Percentiles rank a stretch among this genome's conserved stretches.
These are phyloP conservation scores for Platysteira castanea DNA, from an alignment of 2,113 vertebrate genomes.

Conservation along the genomic window DNA sequence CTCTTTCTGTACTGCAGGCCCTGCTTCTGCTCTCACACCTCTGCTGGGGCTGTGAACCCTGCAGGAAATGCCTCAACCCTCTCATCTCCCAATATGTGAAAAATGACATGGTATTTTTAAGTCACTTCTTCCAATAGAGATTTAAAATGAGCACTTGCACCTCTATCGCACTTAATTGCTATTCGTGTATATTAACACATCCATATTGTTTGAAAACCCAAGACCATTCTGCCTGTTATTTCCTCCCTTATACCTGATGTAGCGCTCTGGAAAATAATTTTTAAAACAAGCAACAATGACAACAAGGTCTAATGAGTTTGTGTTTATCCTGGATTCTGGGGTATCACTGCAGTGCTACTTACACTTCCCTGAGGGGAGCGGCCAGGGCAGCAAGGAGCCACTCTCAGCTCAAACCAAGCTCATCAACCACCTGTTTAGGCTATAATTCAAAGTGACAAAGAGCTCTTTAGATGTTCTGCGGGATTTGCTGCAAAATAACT, in stretches of 20 bases:
- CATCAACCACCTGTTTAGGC: background rate
- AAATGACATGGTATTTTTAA: background rate
- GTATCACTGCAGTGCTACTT: background rate
- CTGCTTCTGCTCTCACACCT: background rate
- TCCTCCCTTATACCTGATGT: background rate
- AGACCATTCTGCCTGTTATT: background rate
- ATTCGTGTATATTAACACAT: background rate
- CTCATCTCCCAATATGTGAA: background rate
- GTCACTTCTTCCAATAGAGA: background rate
- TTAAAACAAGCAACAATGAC: background rate
- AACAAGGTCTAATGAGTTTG: background rate
- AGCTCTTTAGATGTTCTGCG: background rate
- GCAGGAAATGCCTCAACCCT: background rate
- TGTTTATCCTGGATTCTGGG: background rate
- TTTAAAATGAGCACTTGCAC: background rate
- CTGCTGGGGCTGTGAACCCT: background rate
- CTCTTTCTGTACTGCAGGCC: background rate
- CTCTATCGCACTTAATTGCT: background rate
- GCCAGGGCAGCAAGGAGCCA: background rate
- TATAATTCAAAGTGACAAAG: slow-evolving; percentile 13
- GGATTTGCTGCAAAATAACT: background rate
- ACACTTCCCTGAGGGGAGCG: accelerated
- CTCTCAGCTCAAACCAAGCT: background rate
- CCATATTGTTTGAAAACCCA: background rate
- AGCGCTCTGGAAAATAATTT: background rate